A percentile compares a stretch with the other conserved stretches of the same genome.
phyloP scores from a whole-genome alignment of 2,888 invertebrate genomes.

The Drepanosiphum platanoidis region DNA sequence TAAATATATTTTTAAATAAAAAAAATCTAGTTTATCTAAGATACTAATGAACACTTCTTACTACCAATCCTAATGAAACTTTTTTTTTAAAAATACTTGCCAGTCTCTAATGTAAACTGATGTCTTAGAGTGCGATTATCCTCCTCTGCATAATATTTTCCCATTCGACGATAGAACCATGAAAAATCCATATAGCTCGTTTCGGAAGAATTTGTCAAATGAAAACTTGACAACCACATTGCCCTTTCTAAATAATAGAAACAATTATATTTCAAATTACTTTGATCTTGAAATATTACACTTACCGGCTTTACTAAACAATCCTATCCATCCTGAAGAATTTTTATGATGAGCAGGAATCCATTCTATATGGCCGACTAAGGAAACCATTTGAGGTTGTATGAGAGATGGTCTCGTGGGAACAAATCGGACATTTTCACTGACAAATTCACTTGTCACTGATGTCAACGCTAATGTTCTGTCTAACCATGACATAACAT shows the following conservation, averaged over 20 bases:
- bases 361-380: slow-evolving; percentile 59
- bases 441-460: slow-evolving; percentile 60
- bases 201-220: slow-evolving; percentile 55
- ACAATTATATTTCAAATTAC: background rate
- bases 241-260: slow-evolving; percentile 35
- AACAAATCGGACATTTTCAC: slow-evolving; percentile 57
- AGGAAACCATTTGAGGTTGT: slow-evolving; percentile 56
- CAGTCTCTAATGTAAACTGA: slow-evolving; percentile 58
- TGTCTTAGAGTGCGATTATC: slow-evolving; percentile 54
- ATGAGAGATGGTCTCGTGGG: slow-evolving; percentile 57
- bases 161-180: slow-evolving; percentile 60
- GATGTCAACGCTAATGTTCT: slow-evolving; percentile 57
- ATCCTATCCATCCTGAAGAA: slow-evolving; percentile 51
- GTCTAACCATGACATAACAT: slow-evolving; percentile 60
- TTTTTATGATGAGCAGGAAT: slow-evolving; percentile 56
- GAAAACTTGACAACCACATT: slow-evolving; percentile 55
- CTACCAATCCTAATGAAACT: too few species aligned
- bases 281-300: background rate
- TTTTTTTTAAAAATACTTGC: slow-evolving; percentile 35
- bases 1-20: too few species aligned
- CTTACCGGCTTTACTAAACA: slow-evolving; percentile 52
- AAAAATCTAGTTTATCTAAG: too few species aligned
- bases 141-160: slow-evolving; percentile 59
- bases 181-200: slow-evolving; percentile 60
- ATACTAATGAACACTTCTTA: too few species aligned